Conservation (phyloP, 2,113 vertebrate genomes). For the Forbesichthys agassizii region DNA sequence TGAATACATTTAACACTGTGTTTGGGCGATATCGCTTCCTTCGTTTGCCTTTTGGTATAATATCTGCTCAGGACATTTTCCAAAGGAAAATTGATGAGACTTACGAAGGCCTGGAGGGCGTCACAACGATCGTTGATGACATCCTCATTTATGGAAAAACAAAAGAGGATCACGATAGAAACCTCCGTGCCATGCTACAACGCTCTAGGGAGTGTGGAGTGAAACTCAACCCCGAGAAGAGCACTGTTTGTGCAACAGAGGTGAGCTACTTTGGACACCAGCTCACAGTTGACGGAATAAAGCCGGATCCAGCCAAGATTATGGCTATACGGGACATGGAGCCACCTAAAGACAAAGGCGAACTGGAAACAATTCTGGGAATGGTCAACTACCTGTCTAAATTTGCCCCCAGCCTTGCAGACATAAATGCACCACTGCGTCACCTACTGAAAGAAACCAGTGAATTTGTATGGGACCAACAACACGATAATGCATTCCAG, state of each 20-base stretch:
- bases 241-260: constrained; percentile 2
- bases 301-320: constrained; percentile 13
- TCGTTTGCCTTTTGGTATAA: constrained; percentile 20
- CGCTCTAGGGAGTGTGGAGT: constrained; percentile 19
- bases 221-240: constrained; percentile 23
- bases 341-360: constrained; percentile 1
- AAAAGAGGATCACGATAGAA: constrained; percentile 10
- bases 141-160: background rate
- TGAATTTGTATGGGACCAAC: constrained; percentile 1
- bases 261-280: constrained; percentile 37
- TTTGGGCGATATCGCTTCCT: constrained; percentile 16
- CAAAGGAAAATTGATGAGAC: constrained; percentile 18
- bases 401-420: constrained; percentile 4
- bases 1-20: constrained; percentile 28
- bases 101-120: constrained; percentile 16
- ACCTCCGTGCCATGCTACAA: constrained; percentile 5
- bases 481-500: background rate
- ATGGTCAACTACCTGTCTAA: constrained; percentile 18
- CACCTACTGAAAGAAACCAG: constrained; percentile 3
- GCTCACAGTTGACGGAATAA: constrained; percentile 8
- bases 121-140: constrained; percentile 3
- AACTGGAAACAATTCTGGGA: constrained; percentile 11
- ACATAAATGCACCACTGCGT: constrained; percentile 6
- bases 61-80: constrained; percentile 16
- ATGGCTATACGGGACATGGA: constrained; percentile 4